A percentile compares a stretch with the other conserved stretches of the same genome.
Conservation (phyloP, 2,113 vertebrate genomes). For the Leptobrachium leishanense region DNA sequence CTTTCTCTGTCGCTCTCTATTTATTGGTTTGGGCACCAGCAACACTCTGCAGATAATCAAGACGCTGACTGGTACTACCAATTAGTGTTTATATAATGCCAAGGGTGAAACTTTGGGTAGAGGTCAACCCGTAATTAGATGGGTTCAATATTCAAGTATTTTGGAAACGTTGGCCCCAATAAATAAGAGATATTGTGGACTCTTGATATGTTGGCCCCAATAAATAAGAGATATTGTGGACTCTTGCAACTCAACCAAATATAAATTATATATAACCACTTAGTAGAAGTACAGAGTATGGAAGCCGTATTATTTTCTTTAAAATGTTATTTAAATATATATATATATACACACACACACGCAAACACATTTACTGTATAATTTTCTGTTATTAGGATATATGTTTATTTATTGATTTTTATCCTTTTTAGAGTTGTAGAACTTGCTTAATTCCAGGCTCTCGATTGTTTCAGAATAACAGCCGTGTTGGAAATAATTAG, state of each 20-base stretch:
- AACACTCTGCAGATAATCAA: too few relatives aligned
- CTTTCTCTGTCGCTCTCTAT: too few relatives aligned
- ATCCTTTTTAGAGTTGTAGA: constrained; percentile 4
- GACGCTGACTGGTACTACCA: too few relatives aligned
- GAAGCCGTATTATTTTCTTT: background rate
- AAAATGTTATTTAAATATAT: background rate
- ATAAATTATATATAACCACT: constrained; percentile 5
- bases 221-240: background rate
- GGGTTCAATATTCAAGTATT: too few relatives aligned
- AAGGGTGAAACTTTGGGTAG: too few relatives aligned
- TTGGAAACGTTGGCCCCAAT: too few relatives aligned
- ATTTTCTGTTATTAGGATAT: too few relatives aligned
- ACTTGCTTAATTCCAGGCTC: background rate
- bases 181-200: too few relatives aligned
- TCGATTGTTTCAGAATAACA: constrained; percentile 10
- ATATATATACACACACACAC: background rate
- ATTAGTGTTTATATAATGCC: too few relatives aligned
- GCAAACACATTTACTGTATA: background rate
- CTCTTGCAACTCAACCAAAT: background rate
- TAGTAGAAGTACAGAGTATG: constrained; percentile 30
- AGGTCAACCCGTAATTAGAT: too few relatives aligned
- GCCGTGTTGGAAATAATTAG: constrained; percentile 39
- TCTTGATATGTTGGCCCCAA: too few relatives aligned
- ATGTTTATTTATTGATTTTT: background rate
- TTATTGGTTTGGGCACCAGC: too few relatives aligned